Conservation (phyloP, 2,113 vertebrate genomes). For the Aix galericulata region DNA sequence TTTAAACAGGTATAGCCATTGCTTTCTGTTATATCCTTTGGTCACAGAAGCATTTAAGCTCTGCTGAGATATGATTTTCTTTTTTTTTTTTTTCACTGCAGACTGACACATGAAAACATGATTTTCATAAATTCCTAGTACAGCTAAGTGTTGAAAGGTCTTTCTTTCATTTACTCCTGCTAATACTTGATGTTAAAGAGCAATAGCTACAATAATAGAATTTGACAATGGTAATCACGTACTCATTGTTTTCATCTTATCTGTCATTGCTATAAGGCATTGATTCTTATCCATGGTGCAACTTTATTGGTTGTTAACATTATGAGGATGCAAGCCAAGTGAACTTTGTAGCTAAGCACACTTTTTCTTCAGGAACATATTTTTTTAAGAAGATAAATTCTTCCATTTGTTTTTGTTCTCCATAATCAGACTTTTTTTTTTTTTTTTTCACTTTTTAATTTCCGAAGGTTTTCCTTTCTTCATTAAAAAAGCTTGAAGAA, state of each 20-base stretch:
- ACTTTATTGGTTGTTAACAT: neutral
- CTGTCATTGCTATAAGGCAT: neutral
- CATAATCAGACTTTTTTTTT: neutral
- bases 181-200: neutral
- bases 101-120: neutral
- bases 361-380: neutral
- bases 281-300: neutral
- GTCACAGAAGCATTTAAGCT: neutral
- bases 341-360: neutral
- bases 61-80: neutral
- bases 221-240: neutral
- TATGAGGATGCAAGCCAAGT: neutral
- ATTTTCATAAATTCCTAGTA: neutral
- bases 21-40: neutral
- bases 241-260: neutral
- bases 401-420: neutral
- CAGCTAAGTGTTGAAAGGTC: neutral
- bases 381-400: neutral
- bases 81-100: neutral
- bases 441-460: neutral
- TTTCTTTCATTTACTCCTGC: neutral
- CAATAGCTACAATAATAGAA: neutral
- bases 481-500: neutral
- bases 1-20: neutral
- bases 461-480: conserved; percentile 16